phyloP scores from a whole-genome alignment of 2,113 vertebrate species.

The Sinosuthora webbiana region DNA sequence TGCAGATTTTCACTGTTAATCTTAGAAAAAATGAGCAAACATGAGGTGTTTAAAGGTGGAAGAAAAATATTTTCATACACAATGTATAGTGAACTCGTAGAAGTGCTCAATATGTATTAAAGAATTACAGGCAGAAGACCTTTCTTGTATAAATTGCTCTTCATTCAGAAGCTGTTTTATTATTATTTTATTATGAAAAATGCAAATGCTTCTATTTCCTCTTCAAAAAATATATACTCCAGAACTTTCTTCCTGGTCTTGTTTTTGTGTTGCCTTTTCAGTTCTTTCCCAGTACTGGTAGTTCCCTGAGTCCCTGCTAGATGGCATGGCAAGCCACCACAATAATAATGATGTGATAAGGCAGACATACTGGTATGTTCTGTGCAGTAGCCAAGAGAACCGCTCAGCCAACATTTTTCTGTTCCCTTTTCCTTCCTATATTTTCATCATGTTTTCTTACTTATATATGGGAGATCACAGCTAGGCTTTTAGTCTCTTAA shows the following conservation, averaged over 20 bases:
- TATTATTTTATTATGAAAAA: neutral
- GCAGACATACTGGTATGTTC: neutral
- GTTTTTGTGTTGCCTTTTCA: neutral
- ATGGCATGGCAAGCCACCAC: constrained; percentile 65
- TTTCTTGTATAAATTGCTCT: neutral
- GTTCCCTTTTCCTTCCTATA: neutral
- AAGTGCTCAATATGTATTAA: neutral
- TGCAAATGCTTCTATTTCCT: neutral
- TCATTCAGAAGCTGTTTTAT: neutral
- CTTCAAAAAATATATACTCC: neutral
- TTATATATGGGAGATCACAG: neutral
- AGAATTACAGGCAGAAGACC: neutral
- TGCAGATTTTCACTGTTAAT: neutral
- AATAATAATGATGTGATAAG: constrained; percentile 25
- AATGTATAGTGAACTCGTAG: neutral
- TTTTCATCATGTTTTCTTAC: neutral
- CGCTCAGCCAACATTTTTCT: neutral
- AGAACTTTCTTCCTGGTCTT: neutral
- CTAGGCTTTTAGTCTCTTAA: neutral
- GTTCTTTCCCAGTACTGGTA: neutral
- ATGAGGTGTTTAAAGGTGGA: neutral
- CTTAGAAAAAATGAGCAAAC: neutral
- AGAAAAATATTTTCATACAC: neutral
- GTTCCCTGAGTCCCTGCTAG: constrained; percentile 62
- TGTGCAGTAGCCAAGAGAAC: neutral